Base-by-base conservation (phyloP, 2,113 vertebrate genomes). In the Ammodytes dubius region DNA sequence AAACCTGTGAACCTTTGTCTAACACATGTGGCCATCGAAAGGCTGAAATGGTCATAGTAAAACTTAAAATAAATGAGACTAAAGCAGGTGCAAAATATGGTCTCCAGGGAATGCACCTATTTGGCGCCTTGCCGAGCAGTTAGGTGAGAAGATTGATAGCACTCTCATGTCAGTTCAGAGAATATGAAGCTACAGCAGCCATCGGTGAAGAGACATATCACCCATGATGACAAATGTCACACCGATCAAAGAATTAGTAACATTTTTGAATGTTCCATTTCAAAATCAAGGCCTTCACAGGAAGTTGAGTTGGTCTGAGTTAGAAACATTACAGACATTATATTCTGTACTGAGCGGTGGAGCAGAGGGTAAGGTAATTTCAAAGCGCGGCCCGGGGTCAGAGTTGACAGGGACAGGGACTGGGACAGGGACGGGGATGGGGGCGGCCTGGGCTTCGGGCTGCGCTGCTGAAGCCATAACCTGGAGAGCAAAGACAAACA, bases 231-330 rank as follows among this genome's bases (percentile, higher is more conserved):
- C 27, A 39, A 60, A 49, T 27, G 8, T 54, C n/a, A 4, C 65
- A 74, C 19, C 27, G 57, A 64, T 27, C 4, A 68, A n/a, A 50
- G 12, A 3, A 4, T 52, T 54, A 27, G 27, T 27, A 1, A 19
- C 35, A 37, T 4, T 9, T 67, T 10, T 59, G 2, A 40, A 5
- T 54, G 19, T 6, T 12, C 8, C 8, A 27, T 65, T 71, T 53
- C 0, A 50, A 64, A 47, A 10, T 45, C 0, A 64, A 70, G 54
- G 2, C 7, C 60, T 37, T 87, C 47, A 43, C 11, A 50, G 27
- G 65, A 89, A 89, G 68, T 86, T 89, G 12, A 92, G 65, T 74
- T 92, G 89, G 35, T 86, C 75, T 46, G 92, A 92, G 60, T 7
- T 83, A 69, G 90, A 91, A 54, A 89, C 79, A 8, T 75, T 12